Percentiles rank a stretch among this genome's conserved stretches.
These are phyloP conservation scores for Bedellia somnulentella DNA, from an alignment of 2,888 invertebrate species.

Conservation along the genomic window DNA sequence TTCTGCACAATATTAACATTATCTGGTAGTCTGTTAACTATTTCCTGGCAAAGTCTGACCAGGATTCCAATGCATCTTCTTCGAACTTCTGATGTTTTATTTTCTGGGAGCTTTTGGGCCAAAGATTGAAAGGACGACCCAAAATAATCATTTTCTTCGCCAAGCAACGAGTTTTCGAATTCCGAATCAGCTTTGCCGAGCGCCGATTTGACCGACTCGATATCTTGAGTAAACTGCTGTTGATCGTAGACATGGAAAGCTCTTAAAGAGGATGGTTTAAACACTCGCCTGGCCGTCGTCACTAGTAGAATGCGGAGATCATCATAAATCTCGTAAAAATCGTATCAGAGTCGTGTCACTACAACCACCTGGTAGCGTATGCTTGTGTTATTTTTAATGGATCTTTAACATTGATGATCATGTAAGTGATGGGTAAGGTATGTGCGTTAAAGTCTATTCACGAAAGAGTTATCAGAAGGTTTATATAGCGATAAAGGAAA, in stretches of 20 bases:
- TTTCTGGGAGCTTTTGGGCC: constrained; percentile 3
- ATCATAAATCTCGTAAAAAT: constrained; percentile 6
- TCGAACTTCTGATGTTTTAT: constrained; percentile 5
- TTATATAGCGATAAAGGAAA: too few relatives aligned
- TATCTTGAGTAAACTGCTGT: constrained; percentile 1
- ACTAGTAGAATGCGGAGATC: constrained; percentile 1
- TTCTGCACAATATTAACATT: constrained; percentile 3
- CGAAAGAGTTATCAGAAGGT: too few relatives aligned
- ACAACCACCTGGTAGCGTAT: too few relatives aligned
- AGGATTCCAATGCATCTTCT: constrained; percentile 4
- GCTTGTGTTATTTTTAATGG: too few relatives aligned
- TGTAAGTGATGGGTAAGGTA: too few relatives aligned
- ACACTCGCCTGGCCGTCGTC: constrained; percentile 1
- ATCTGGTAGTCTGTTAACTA: constrained; percentile 2
- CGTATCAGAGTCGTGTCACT: too few relatives aligned
- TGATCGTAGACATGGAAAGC: neutral
- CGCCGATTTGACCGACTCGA: constrained; percentile 2
- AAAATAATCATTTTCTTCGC: constrained; percentile 4
- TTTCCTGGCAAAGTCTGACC: constrained; percentile 4
- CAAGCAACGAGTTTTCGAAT: constrained; percentile 4
- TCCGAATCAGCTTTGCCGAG: neutral
- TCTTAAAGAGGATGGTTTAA: constrained; percentile 3
- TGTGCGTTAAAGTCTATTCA: too few relatives aligned
- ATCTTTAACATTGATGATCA: too few relatives aligned
- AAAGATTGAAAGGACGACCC: constrained; percentile 4